Evolutionary conservation across 2,113 vertebrate species (phyloP), one percentile per base, ranked within the genome.

Genomic region (Apteryx owenii): DNA sequence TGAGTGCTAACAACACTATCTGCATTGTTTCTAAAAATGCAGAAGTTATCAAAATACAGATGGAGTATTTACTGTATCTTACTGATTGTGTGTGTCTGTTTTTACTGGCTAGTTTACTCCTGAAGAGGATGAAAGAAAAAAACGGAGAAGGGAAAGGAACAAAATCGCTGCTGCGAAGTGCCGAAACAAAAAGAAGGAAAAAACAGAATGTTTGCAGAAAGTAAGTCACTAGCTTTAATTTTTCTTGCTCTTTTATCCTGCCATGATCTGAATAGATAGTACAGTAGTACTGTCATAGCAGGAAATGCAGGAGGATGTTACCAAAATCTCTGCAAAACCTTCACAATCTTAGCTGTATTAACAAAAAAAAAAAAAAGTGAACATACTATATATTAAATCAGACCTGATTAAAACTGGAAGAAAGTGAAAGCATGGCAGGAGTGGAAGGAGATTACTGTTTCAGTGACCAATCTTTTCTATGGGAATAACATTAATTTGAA

Each of bases 171-270:
- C 99, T 0, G 99, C 99, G 26, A 99, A 99, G 95, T 99, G 99
- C 86, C 97, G 99, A 86, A 99, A 99, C 97, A 99, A 99, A 98
- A 99, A 99, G 97, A 99, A 99, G 97, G 99, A 99, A 93, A 99
- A 99, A 98, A 99, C 99, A 0, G 99, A 99, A 81, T 97, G 97
- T 77, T 97, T 99, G 90, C 99, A 99, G 97, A 99, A 99, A 97
- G 99, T 99, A 97, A 97, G 98, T 95, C 75, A 46, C 62, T 71
- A 33, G 25, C 10, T 33, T 48, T 66, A 60, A 18, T 5, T 38
- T n/a, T 25, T 25, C 54, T 25, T 18, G 80, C 38, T 19, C 56
- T 33, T 31, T 60, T 31, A 33, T n/a, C 75, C 15, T 2, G 17
- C 62, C 53, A 10, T 23, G 26, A 65, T 85, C 40, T 85, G 65